Evolutionary conservation across 2,797 vertebrate genomes (phyloP).

Genomic region (Melanotaenia maccullochi): DNA sequence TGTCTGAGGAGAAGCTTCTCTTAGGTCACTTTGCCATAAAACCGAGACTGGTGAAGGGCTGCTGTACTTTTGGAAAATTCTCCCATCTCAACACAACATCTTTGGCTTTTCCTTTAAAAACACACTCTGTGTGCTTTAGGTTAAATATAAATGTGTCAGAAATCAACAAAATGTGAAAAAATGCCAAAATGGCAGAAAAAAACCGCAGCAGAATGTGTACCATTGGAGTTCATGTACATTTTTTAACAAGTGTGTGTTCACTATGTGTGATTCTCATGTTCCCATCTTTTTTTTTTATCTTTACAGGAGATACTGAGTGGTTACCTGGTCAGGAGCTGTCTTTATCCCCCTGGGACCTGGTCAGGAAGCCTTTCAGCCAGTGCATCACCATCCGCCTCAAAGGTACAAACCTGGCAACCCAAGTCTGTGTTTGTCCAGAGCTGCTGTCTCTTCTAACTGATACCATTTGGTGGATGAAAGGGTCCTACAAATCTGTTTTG

Average conservation of each 20-base stretch:
- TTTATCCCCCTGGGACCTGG: conserved; percentile 90
- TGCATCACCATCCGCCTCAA: conserved; percentile 83
- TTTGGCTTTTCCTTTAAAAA: no score
- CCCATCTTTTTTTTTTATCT: background rate
- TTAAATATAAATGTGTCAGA: no score
- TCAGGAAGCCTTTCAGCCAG: conserved; percentile 88
- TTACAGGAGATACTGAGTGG: conserved; percentile 88
- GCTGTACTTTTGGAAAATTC: no score
- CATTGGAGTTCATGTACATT: background rate
- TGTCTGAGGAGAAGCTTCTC: no score
- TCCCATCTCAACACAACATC: no score
- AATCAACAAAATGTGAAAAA: no score
- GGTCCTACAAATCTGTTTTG: conserved; percentile 27
- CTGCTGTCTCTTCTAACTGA: conserved; percentile 16
- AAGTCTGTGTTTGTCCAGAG: conserved; percentile 6
- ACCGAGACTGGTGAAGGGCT: no score
- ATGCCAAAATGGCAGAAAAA: no score
- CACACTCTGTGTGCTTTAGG: no score
- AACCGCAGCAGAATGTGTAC: background rate
- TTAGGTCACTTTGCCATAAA: no score
- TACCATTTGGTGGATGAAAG: conserved; percentile 48
- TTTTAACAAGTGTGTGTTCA: background rate
- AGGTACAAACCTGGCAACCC: conserved; percentile 65
- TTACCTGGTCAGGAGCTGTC: conserved; percentile 85
- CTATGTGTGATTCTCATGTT: background rate